Evolutionary conservation across 1,140 invertebrate genomes (phyloP).

Genomic region (Saxidomus purpurata): DNA sequence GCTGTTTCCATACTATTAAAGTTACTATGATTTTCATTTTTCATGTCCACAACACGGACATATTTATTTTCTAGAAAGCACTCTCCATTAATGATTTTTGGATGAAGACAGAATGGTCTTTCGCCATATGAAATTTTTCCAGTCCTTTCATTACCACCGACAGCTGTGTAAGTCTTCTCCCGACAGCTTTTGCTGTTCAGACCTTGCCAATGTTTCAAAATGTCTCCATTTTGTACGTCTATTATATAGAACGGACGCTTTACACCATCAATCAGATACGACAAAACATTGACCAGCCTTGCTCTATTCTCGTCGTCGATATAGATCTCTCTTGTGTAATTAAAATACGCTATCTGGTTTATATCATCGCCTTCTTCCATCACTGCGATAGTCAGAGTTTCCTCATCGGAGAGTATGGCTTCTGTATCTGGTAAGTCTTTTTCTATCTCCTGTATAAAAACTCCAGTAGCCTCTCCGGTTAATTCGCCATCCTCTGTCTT

Average conservation of each 20-base stretch:
- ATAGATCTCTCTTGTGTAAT: background rate
- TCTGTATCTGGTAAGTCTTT: slow-evolving; percentile 28
- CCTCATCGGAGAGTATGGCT: background rate
- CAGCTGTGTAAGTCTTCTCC: slow-evolving; percentile 44
- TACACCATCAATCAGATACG: slow-evolving; percentile 50
- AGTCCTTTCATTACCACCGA: slow-evolving; percentile 71
- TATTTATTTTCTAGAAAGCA: slow-evolving; percentile 74
- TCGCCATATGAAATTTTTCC: slow-evolving; percentile 72
- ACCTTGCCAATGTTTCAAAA: slow-evolving; percentile 56
- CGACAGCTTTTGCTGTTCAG: slow-evolving; percentile 55
- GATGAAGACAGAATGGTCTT: slow-evolving; percentile 57
- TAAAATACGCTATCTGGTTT: background rate
- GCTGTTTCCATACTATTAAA: slow-evolving; percentile 17
- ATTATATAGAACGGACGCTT: slow-evolving; percentile 69
- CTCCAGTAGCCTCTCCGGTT: slow-evolving; percentile 49
- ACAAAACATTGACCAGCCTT: slow-evolving; percentile 40
- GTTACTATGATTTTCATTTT: background rate
- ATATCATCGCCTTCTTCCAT: slow-evolving; percentile 22
- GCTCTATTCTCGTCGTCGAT: slow-evolving; percentile 51
- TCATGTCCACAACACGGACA: slow-evolving; percentile 72
- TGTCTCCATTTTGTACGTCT: slow-evolving; percentile 59
- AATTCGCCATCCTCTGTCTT: slow-evolving; percentile 29
- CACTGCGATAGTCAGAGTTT: slow-evolving; percentile 43
- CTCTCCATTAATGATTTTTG: slow-evolving; percentile 22
- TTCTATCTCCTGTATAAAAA: slow-evolving; percentile 53